Evolutionary conservation across 2,888 invertebrate genomes (phyloP).

Genomic region (Temnothorax unifasciatus): DNA sequence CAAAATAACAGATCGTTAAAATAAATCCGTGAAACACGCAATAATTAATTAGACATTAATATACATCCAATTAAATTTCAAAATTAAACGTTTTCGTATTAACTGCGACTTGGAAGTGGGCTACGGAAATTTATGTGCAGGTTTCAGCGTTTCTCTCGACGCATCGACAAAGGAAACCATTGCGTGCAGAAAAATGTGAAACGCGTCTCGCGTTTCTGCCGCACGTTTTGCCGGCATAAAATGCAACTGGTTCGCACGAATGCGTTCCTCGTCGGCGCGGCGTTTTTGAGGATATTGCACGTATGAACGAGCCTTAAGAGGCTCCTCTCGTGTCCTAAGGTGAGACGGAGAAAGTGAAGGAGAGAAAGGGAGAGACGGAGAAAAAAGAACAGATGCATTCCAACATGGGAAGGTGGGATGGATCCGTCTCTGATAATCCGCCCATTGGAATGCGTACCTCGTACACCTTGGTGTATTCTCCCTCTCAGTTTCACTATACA

Average conservation of each 20-base stretch:
- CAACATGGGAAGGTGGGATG: slow-evolving; percentile 83
- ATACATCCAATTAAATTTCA: background rate
- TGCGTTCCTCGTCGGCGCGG: slow-evolving; percentile 16
- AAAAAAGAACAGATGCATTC: slow-evolving; percentile 74
- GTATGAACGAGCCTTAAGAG: slow-evolving; percentile 73
- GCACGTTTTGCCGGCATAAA: slow-evolving; percentile 36
- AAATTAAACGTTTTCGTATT: background rate
- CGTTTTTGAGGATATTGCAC: slow-evolving; percentile 62
- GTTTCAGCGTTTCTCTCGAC: background rate
- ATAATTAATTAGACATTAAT: background rate
- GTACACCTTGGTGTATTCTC: slow-evolving; percentile 81
- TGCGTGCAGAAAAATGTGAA: slow-evolving; percentile 18
- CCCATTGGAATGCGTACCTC: slow-evolving; percentile 84
- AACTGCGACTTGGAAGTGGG: background rate
- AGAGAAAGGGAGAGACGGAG: slow-evolving; percentile 59
- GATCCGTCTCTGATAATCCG: slow-evolving; percentile 85
- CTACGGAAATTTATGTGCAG: background rate
- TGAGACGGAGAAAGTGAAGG: slow-evolving; percentile 65
- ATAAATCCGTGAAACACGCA: background rate
- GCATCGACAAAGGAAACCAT: slow-evolving; percentile 23
- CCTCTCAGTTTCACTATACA: slow-evolving; percentile 72
- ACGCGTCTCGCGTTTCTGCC: slow-evolving; percentile 44
- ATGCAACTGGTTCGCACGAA: slow-evolving; percentile 53
- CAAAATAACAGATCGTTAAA: slow-evolving; percentile 8
- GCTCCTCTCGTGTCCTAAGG: slow-evolving; percentile 56